These are phyloP conservation scores for Leucophenga montana DNA, from an alignment of 2,888 invertebrate genomes.

Conservation along the genomic window DNA sequence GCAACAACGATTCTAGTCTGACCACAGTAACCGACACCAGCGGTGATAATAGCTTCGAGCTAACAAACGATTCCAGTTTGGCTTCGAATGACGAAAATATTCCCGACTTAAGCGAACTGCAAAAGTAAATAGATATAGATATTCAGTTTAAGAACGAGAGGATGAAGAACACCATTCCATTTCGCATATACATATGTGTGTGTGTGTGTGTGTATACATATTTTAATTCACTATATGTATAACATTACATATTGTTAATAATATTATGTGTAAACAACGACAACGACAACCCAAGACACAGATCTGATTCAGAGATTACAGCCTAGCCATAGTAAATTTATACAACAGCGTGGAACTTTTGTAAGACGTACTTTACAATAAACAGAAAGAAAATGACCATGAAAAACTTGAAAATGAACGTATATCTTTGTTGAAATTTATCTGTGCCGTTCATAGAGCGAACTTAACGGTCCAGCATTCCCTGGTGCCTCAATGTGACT, in stretches of 20 bases:
- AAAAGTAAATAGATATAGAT: constrained; percentile 45
- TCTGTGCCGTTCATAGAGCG: no score
- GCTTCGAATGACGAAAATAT: constrained; percentile 63
- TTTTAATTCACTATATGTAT: constrained; percentile 16
- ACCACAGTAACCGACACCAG: constrained; percentile 72
- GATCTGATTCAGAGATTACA: not conserved
- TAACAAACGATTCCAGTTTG: constrained; percentile 67
- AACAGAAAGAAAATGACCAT: constrained; percentile 2
- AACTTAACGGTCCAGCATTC: no score
- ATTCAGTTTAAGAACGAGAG: constrained; percentile 36
- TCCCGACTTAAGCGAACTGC: constrained; percentile 63
- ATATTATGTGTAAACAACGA: not conserved
- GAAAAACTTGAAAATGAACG: not conserved
- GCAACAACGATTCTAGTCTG: constrained; percentile 70
- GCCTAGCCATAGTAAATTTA: constrained; percentile 2
- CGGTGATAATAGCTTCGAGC: constrained; percentile 71
- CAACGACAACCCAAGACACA: no score
- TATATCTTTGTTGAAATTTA: no score
- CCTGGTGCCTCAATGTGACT: no score
- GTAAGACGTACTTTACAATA: no score
- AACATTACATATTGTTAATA: not conserved
- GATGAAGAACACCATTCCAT: not conserved
- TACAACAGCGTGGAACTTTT: not conserved
- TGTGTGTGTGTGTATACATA: no score
- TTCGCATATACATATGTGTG: constrained; percentile 33